Conservation (phyloP, 2,888 invertebrate species). For the Elegia similella region DNA sequence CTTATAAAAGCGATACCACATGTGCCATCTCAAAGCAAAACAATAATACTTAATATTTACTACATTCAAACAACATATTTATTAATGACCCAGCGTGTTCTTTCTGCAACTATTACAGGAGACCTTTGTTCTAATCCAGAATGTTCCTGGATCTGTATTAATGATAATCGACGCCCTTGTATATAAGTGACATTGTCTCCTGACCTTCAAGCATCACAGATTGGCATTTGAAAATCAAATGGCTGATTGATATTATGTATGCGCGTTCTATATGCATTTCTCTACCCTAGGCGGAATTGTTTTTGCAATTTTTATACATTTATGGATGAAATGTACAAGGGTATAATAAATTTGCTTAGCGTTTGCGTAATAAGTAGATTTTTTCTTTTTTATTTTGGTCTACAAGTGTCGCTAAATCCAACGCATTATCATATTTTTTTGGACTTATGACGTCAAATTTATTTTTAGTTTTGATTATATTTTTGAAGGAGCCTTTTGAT, state of each 20-base stretch:
- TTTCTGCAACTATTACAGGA: constrained; percentile 8
- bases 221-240: constrained; percentile 54
- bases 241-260: constrained; percentile 31
- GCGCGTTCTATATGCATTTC: constrained; percentile 25
- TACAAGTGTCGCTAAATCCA: background rate
- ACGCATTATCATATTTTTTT: background rate
- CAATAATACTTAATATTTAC: constrained; percentile 4
- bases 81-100: constrained; percentile 19
- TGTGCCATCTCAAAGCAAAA: background rate
- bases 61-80: constrained; percentile 13
- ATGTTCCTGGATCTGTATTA: constrained; percentile 46
- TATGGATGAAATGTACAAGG: constrained; percentile 26
- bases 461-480: no score
- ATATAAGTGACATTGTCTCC: constrained; percentile 43
- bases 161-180: constrained; percentile 44
- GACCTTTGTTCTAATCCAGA: constrained; percentile 39
- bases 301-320: constrained; percentile 24
- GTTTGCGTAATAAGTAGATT: background rate
- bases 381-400: background rate
- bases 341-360: constrained; percentile 18
- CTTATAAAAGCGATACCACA: background rate
- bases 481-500: no score
- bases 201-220: constrained; percentile 41
- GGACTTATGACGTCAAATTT: no score
- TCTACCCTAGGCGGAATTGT: constrained; percentile 26